Evolutionary conservation across 1,140 invertebrate genomes (phyloP).

Genomic region (Drosophila obscura): DNA sequence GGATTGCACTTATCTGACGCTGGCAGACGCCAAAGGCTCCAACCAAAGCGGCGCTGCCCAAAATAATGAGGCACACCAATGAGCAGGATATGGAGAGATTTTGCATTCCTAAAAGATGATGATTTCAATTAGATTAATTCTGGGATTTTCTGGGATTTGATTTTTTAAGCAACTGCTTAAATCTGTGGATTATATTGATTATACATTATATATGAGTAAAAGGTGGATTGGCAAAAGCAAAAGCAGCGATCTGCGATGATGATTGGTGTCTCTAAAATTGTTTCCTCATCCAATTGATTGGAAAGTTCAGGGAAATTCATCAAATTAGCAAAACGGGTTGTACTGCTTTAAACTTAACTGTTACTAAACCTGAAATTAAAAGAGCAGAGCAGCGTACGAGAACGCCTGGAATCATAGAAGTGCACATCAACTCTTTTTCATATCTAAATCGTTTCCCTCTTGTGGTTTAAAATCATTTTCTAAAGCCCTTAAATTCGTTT

Average conservation of each 20-base stretch:
- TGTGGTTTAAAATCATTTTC: background rate
- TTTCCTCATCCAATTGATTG: too few species aligned
- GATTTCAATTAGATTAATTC: background rate
- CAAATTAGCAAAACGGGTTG: too few species aligned
- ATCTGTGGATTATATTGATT: too few species aligned
- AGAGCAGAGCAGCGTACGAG: too few species aligned
- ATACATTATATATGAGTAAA: too few species aligned
- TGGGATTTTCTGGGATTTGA: background rate
- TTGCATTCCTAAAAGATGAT: conserved; percentile 91
- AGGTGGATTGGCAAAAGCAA: background rate
- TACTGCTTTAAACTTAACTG: too few species aligned
- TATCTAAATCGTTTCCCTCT: background rate
- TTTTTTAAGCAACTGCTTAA: too few species aligned
- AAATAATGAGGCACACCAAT: conserved; percentile 93
- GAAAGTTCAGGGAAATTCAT: too few species aligned
- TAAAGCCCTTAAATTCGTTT: conserved; percentile 24
- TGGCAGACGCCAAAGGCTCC: conserved; percentile 93
- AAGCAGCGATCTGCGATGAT: background rate
- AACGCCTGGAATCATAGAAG: too few species aligned
- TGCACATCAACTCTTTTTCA: too few species aligned
- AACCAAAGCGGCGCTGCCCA: conserved; percentile 92
- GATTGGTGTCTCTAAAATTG: too few species aligned
- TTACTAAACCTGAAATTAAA: too few species aligned
- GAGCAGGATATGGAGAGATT: conserved; percentile 96
- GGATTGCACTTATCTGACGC: conserved; percentile 94